A percentile compares a stretch with the other conserved stretches of the same genome.
Conservation (phyloP, 2,113 vertebrate species). For the Ceyx cyanopectus region DNA sequence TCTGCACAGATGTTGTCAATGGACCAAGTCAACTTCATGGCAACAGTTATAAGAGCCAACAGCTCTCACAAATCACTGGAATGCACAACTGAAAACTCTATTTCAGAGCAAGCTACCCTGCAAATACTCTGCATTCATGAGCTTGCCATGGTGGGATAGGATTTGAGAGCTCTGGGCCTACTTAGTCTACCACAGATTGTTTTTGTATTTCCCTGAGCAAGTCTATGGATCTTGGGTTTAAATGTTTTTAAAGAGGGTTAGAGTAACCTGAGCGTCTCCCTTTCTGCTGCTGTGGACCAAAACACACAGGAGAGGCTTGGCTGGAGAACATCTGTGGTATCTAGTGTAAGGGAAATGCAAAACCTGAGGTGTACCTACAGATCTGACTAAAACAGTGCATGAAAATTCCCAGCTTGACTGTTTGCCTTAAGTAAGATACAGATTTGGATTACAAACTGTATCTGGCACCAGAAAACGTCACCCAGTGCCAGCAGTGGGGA, state of each 20-base stretch:
- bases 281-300: not conserved
- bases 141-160: not conserved
- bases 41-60: not conserved
- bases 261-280: not conserved
- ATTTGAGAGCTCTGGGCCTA: not conserved
- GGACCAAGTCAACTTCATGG: not conserved
- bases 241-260: not conserved
- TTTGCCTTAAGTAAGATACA: not conserved
- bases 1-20: not conserved
- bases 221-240: not conserved
- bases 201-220: not conserved
- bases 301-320: not conserved
- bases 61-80: not conserved
- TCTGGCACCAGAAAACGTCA: not conserved
- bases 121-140: not conserved
- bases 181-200: not conserved
- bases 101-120: not conserved
- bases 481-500: not conserved
- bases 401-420: not conserved
- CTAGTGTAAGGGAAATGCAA: not conserved
- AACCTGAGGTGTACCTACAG: not conserved
- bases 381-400: not conserved
- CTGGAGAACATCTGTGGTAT: fast-evolving
- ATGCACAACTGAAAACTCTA: not conserved
- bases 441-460: not conserved